These are phyloP conservation scores for Myxocyprinus asiaticus DNA, from an alignment of 2,113 vertebrate species.

Conservation along the genomic window DNA sequence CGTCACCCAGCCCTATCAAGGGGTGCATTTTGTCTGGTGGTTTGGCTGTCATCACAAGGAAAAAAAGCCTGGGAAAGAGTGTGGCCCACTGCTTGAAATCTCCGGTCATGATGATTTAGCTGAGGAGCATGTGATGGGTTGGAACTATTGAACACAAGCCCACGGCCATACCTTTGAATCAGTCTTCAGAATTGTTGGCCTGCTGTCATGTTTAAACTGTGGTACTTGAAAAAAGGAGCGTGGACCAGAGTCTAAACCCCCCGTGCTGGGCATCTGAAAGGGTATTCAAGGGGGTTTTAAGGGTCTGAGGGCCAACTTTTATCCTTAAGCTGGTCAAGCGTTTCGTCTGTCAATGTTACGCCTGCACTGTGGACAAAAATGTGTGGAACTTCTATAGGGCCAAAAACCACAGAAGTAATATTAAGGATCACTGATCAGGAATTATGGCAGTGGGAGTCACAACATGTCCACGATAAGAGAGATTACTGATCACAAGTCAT, in stretches of 20 bases:
- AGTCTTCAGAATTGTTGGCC: conserved; percentile 19
- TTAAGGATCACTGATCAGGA: conserved; percentile 46
- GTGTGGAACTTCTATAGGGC: conserved; percentile 13
- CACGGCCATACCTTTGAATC: conserved; percentile 25
- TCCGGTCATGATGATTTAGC: conserved; percentile 47
- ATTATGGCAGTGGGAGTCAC: conserved; percentile 29
- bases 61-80: conserved; percentile 45
- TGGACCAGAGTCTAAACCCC: conserved; percentile 33
- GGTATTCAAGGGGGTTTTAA: conserved; percentile 35
- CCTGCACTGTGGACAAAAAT: conserved; percentile 14
- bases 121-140: conserved; percentile 43
- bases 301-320: neutral
- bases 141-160: conserved; percentile 9
- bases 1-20: no score
- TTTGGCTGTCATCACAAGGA: conserved; percentile 20
- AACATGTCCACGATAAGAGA: conserved; percentile 41
- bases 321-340: conserved; percentile 37
- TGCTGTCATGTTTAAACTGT: conserved; percentile 41
- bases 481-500: conserved; percentile 43
- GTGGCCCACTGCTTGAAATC: conserved; percentile 10
- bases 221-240: conserved; percentile 27
- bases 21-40: no score
- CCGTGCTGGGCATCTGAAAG: conserved; percentile 24
- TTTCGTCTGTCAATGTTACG: conserved; percentile 41
- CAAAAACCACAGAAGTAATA: conserved; percentile 34